Evolutionary conservation across 2,113 vertebrate species (phyloP).

Genomic region (Mormoops blainvillei): DNA sequence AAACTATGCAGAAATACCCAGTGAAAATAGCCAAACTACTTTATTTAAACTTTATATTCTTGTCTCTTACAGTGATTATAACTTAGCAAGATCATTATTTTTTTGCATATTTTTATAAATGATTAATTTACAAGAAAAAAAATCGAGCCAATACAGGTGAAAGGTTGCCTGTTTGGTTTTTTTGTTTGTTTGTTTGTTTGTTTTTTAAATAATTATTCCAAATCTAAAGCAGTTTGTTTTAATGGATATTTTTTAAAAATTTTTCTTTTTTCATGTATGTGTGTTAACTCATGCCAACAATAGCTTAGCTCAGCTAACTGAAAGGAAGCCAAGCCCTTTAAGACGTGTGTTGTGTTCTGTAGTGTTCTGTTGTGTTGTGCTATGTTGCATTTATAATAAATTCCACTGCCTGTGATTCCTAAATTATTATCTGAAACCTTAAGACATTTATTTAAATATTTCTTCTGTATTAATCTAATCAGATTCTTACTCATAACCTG

Average conservation of each 20-base stretch:
- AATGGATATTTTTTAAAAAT: not conserved
- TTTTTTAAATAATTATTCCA: not conserved
- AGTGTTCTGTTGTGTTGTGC: not conserved
- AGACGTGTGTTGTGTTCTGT: not conserved
- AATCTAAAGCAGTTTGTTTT: not conserved
- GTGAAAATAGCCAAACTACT: not conserved
- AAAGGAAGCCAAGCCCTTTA: conserved; percentile 21
- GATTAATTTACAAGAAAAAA: not conserved
- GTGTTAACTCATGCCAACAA: conserved; percentile 45
- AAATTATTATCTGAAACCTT: conserved; percentile 55
- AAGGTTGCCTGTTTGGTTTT: too few species aligned
- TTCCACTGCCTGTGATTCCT: conserved; percentile 48
- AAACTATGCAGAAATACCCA: conserved; percentile 45
- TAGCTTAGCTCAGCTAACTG: conserved; percentile 27
- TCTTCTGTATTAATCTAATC: conserved; percentile 50
- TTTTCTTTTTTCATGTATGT: not conserved
- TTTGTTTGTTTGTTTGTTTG: too few species aligned
- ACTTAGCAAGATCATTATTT: not conserved
- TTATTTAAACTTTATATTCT: conserved; percentile 2
- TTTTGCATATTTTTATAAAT: not conserved
- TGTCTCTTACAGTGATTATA: not conserved
- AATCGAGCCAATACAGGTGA: not conserved
- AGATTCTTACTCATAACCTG: conserved; percentile 40
- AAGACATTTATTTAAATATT: conserved; percentile 41
- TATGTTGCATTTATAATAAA: conserved; percentile 14